Base-by-base conservation (phyloP, 2,797 vertebrate genomes). In the Tragelaphus oryx region DNA sequence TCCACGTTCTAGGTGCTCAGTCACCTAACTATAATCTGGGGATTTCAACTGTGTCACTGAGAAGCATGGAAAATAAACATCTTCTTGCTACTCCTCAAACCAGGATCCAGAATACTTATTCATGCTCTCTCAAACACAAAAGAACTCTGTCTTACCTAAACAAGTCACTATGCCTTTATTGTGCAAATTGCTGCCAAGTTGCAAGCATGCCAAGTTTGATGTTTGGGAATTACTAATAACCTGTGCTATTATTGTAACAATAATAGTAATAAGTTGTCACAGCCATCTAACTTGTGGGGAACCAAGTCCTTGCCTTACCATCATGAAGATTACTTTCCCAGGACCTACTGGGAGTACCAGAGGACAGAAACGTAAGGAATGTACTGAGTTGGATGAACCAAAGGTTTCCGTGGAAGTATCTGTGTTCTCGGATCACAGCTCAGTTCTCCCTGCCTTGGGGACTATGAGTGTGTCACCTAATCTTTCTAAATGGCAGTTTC, bases 41-140 rank as follows among this genome's bases (percentile, higher is more conserved):
- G 24, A 71, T 92, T 92, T 86, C 59, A 95, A 44, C 57, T 54
- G 16, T 87, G 54, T 52, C 28, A 80, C 12, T 28, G 54, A 89
- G 30, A 93, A 96, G 28, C 55, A 93, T 20, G 48, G 46, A 90
- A 89, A 94, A 94, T n/a, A 83, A 93, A 81, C 10, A 28, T 52
- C 33, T 17, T 83, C 30, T 68, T 75, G 46, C 57, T 86, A 57
- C 85, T 76, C 82, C 83, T 89, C 62, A 80, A 75, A 20, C 33
- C 78, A 83, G 16, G 24, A 65, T 78, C 24, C 52, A 93, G 75
- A 65, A 37, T 33, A 92, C 86, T 54, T 85, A 94, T 84, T 79
- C 52, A 62, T 37, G 10, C 13, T 48, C 26, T 54, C 52, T 91
- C 10, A 91, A 80, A 89, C 65, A 95, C 89, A 85, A 75, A 96